Base-by-base conservation (phyloP, 2,888 invertebrate genomes). In the Cephus sareptanus region DNA sequence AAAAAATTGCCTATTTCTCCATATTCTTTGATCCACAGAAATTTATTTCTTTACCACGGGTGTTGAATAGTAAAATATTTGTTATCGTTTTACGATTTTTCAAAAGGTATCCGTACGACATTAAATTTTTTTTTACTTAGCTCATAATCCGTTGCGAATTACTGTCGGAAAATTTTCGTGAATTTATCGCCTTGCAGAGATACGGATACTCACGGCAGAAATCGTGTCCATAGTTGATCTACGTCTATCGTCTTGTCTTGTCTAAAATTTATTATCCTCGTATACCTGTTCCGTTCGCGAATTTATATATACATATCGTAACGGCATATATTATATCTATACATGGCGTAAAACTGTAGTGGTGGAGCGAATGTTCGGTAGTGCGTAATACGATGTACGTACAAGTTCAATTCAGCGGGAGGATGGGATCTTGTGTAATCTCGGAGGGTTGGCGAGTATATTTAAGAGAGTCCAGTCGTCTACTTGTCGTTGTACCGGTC, bases 371-470 rank as follows among this genome's bases (percentile, higher is more conserved):
- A 56, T 23, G 56, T 56, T 56, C 23, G 56, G 15, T 23, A 74
- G 75, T 75, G 68, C 37, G 74, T 71, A 71, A 13, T 73, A 79
- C 76, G 75, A 79, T 81, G 76, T 82, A 76, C 80, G 76, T 82
- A 76, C 79, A 82, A 80, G 82, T 79, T 84, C 83, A 86, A 86
- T 85, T 83, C 81, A 83, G 77, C 79, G 75, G 70, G 77, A 77
- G 77, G 81, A 82, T 83, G 81, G 83, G 83, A 84, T 80, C 82
- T 85, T 82, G 82, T 81, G 82, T 82, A 86, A 86, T 85, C 86
- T 84, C 86, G 81, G 83, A 56, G 84, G 82, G 82, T 84, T 84
- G 86, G 80, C 83, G 83, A 56, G 80, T 81, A 81, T 80, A 82
- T 85, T 85, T 83, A 82, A 81, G 82, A 78, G 83, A 85, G 69